phyloP scores from a whole-genome alignment of 2,113 vertebrate species.

The Megaceryle torquata region DNA sequence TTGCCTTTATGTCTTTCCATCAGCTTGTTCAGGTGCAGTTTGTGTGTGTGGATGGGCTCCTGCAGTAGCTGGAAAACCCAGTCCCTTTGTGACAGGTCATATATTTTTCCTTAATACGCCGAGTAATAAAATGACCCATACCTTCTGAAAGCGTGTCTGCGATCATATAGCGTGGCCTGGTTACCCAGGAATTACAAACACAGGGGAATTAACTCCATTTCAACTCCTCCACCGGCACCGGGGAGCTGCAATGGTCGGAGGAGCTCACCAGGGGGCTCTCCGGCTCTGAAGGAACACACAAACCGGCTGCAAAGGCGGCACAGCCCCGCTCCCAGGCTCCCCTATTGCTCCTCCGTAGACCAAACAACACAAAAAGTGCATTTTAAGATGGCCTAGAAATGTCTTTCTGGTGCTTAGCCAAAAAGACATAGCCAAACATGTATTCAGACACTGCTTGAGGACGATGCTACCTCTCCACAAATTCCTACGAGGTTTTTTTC shows the following conservation, averaged over 20 bases:
- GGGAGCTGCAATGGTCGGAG: background rate
- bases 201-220: accelerated
- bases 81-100: accelerated
- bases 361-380: background rate
- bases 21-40: background rate
- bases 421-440: background rate
- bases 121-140: background rate
- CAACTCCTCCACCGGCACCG: accelerated
- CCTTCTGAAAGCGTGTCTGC: background rate
- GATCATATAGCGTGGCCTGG: accelerated
- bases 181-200: background rate
- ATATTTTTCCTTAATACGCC: accelerated
- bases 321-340: accelerated
- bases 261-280: background rate
- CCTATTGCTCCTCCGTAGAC: accelerated
- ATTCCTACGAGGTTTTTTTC: background rate
- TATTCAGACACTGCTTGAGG: background rate
- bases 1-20: background rate
- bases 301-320: accelerated
- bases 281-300: background rate
- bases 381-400: background rate
- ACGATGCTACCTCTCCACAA: background rate
- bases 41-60: accelerated
- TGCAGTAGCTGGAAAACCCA: background rate
- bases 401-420: accelerated